Evolutionary conservation across 1,140 invertebrate species (phyloP).

Genomic region (Drosophila parvula): DNA sequence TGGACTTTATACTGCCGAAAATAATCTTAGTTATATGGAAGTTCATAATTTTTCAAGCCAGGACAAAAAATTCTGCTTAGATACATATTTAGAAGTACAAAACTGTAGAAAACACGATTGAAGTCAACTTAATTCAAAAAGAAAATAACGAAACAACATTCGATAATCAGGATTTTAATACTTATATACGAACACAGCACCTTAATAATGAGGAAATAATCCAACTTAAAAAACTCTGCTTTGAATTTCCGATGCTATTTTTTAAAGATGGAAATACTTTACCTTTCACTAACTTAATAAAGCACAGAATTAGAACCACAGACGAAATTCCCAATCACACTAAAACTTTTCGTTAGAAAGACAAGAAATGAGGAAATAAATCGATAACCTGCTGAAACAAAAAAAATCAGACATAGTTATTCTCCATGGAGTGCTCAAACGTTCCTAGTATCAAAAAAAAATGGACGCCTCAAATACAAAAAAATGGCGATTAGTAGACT

Average conservation of each 20-base stretch:
- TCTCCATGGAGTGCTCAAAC: conserved; percentile 3
- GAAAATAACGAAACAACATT: conserved; percentile 25
- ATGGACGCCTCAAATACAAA: not conserved
- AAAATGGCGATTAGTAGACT: too few species aligned
- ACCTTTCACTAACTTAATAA: conserved; percentile 12
- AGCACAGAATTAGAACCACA: conserved; percentile 18
- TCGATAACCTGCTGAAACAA: not conserved
- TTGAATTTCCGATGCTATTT: conserved; percentile 20
- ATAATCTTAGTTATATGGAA: conserved; percentile 17
- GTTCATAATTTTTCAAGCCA: conserved; percentile 24
- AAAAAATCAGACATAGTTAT: conserved; percentile 17
- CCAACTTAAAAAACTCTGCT: conserved; percentile 21
- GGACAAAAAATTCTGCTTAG: conserved; percentile 23
- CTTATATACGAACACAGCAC: conserved; percentile 11
- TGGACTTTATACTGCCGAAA: conserved; percentile 11
- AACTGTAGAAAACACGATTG: conserved; percentile 26
- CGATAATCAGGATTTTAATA: conserved; percentile 14
- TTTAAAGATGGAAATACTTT: conserved; percentile 12
- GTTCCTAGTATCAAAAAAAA: not conserved
- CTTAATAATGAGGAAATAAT: conserved; percentile 21
- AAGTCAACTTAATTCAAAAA: conserved; percentile 28
- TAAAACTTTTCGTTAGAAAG: conserved; percentile 9
- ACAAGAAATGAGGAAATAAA: too few species aligned
- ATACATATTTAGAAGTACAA: conserved; percentile 28
- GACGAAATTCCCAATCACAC: conserved; percentile 17